phyloP scores from a whole-genome alignment of 2,888 invertebrate genomes.

The Diadegma fenestrale region DNA sequence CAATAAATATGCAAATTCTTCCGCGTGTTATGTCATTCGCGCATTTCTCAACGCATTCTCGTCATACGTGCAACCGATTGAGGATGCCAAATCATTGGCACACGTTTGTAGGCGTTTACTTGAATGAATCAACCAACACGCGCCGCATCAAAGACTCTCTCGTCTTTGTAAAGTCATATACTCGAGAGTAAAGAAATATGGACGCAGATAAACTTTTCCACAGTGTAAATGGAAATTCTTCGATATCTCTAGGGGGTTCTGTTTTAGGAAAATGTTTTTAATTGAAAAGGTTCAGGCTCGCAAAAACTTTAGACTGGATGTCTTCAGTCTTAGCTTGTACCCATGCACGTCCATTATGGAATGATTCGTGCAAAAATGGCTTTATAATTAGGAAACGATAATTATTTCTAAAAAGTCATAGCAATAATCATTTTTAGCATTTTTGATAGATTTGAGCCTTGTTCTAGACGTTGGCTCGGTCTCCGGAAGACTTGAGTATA shows the following conservation, averaged over 20 bases:
- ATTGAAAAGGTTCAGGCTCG: background rate
- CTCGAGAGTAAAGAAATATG: background rate
- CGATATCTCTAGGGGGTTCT: background rate
- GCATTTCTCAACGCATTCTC: conserved; percentile 24
- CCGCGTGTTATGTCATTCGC: conserved; percentile 18
- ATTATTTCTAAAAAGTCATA: background rate
- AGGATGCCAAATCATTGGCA: background rate
- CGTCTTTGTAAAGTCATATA: background rate
- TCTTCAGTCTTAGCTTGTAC: background rate
- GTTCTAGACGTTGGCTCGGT: no score
- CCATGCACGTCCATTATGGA: background rate
- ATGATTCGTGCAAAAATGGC: background rate
- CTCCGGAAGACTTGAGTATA: no score
- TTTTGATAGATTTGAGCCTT: no score
- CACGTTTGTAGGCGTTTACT: conserved; percentile 13
- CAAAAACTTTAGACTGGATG: background rate
- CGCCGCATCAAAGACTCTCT: background rate
- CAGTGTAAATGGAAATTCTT: background rate
- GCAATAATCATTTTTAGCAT: background rate
- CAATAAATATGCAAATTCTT: conserved; percentile 25
- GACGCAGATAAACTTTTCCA: background rate
- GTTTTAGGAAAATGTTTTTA: background rate
- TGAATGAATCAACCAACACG: conserved; percentile 27
- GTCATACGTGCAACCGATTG: conserved; percentile 20
- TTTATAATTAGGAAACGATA: background rate